Evolutionary conservation across 64 coral and sea anemone genomes (phyloP), one percentile per base, ranked within the genome.

Genomic region (Acropora tenuis): DNA sequence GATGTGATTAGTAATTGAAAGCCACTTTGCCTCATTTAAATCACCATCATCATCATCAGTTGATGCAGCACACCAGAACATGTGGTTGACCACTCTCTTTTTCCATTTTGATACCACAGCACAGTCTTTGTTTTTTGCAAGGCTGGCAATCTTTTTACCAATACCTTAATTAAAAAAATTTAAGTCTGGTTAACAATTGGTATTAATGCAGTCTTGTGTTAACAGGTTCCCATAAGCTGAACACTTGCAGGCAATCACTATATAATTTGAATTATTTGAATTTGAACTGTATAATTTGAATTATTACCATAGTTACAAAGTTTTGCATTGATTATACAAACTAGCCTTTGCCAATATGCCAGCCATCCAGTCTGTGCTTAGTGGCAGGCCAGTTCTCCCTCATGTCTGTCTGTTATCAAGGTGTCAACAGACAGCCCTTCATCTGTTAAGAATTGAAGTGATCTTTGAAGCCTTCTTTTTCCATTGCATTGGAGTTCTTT

Each of bases 1-100:
- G 8, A 92, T 47, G 41, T 87, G 82, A 73, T 76, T 86, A 11
- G 73, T 87, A n/a, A 92, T 67, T 48, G 90, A 92, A 1, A 84
- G 40, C 90, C 82, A 92, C 52, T 87, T 79, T 69, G 82, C 90
- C 59, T 74, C 73, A 18, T 45, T 73, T 50, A 92, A 55, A 55
- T 55, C 52, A 55, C 10, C 52, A 9, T 55, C 52, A 9, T 55
- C 90, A 78, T 92, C 76, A 81, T 77, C 76, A 44, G 78, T 87
- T 72, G 83, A 87, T 79, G 69, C 73, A 50, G 90, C 82, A 73
- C 73, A 83, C 81, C 90, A 92, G 76, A 78, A 92, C 82, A 55
- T 55, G 85, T 86, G 90, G 82, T 92, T 92, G 15, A 75, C 85
- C n/a, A 92, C 43, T 20, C 90, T 92, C 19, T 92, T 92, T n/a